Evolutionary conservation across 2,888 invertebrate genomes (phyloP).

Genomic region (Melieria crassipennis): DNA sequence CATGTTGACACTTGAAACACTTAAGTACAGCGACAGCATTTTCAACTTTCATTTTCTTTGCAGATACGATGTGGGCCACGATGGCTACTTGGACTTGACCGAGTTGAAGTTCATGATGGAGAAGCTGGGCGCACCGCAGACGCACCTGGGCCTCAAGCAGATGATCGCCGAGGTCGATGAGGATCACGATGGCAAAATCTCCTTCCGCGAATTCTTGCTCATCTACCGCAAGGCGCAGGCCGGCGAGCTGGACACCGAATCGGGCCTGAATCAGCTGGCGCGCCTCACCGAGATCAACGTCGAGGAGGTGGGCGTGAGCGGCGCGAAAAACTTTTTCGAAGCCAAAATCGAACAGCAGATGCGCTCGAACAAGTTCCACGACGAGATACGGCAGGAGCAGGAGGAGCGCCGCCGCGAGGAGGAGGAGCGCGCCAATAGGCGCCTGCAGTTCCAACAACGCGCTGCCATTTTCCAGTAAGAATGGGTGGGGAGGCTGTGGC

Average conservation of each 20-base stretch:
- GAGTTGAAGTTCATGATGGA: constrained; percentile 98
- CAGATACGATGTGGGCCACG: constrained; percentile 90
- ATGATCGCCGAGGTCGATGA: constrained; percentile 95
- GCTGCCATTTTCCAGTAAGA: constrained; percentile 81
- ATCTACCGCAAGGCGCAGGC: constrained; percentile 89
- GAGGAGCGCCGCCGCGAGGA: constrained; percentile 86
- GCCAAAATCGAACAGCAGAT: constrained; percentile 92
- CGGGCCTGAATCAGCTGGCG: constrained; percentile 87
- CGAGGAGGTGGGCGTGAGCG: constrained; percentile 92
- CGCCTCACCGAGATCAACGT: constrained; percentile 91
- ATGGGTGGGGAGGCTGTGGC: neutral
- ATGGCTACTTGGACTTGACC: constrained; percentile 87
- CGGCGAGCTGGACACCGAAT: constrained; percentile 87
- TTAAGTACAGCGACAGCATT: too few species aligned
- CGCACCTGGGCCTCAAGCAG: constrained; percentile 91
- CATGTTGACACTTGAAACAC: too few species aligned
- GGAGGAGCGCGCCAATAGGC: constrained; percentile 83
- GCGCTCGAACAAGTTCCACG: constrained; percentile 87
- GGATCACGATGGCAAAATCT: constrained; percentile 85
- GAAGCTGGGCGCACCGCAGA: constrained; percentile 93
- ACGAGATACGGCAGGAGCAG: constrained; percentile 91
- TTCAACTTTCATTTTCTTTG: constrained; percentile 12
- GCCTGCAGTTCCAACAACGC: constrained; percentile 88
- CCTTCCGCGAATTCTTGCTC: constrained; percentile 87
- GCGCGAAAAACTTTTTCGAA: constrained; percentile 95